Conservation (phyloP, 2,888 invertebrate species). For the Patella depressa region DNA sequence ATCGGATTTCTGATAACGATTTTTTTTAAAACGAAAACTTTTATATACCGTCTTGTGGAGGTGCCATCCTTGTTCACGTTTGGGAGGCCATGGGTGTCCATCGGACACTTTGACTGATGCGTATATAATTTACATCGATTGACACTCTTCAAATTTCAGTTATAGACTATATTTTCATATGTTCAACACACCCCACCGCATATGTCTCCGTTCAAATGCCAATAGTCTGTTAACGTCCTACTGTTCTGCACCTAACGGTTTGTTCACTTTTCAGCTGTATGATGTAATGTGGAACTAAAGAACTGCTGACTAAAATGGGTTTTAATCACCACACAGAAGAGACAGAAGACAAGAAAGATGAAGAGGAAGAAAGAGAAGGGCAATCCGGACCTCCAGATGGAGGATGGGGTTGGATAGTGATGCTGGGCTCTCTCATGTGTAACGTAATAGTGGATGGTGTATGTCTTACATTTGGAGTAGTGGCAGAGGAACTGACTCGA, state of each 20-base stretch:
- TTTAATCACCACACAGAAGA: constrained; percentile 35
- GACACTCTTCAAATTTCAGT: no score
- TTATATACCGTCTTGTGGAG: no score
- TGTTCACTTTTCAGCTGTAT: neutral
- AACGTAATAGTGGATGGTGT: constrained; percentile 81
- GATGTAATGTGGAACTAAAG: constrained; percentile 23
- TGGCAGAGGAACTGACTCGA: constrained; percentile 78
- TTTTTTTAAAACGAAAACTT: no score
- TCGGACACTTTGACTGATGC: no score
- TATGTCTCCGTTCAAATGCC: neutral
- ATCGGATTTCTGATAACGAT: no score
- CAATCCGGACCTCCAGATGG: constrained; percentile 58
- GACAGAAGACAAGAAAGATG: constrained; percentile 42
- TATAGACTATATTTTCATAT: no score
- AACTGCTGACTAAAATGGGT: constrained; percentile 30
- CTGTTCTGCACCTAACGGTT: no score
- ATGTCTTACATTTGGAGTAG: constrained; percentile 87
- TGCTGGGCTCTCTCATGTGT: constrained; percentile 60
- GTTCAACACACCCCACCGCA: no score
- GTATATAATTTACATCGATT: no score
- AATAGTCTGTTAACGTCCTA: neutral
- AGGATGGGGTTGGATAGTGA: constrained; percentile 68
- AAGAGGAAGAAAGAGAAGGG: constrained; percentile 37
- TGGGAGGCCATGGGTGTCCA: no score
- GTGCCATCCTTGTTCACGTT: no score